Evolutionary conservation across 2,113 vertebrate species (phyloP), one percentile per base, ranked within the genome.

Genomic region (Amazona vittata): DNA sequence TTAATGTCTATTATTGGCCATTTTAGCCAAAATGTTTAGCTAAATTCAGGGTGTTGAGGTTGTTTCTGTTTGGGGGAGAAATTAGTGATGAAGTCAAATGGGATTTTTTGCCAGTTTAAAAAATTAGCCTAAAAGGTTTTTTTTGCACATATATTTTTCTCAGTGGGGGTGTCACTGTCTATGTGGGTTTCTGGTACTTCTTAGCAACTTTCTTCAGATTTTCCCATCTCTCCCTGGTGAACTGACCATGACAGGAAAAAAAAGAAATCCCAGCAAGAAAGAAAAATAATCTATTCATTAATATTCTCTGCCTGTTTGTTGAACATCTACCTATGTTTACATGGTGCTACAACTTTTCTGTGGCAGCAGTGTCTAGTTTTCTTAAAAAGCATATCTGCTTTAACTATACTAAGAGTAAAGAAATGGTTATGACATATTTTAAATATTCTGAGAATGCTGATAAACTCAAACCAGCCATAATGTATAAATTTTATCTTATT

Each of bases 41-140:
- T 70, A 86, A 67, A 89, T 84, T 60, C 35, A 71, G 15, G 22
- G 5, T 46, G 24, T 26, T 86, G 39, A 47, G 5, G 10, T 70
- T 83, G 7, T 44, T 75, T 70, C 37, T 64, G 3, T 67, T 50
- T 43, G 9, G 20, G 81, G n/a, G 31, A 89, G 8, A 65, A 94
- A 64, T 2, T 67, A 25, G 57, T 73, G 18, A 77, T 55, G 11
- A 81, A 81, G 3, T 35, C 5, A 49, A 70, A 4, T 13, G 15
- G 0, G 2, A 0, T 7, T 15, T 47, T 75, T 70, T 14, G 2
- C 12, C 7, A 49, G 13, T 46, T 82, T 22, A 63, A 60, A 83
- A 85, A 55, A 50, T 5, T 12, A 79, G 63, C 12, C 3, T 60
- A 50, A 85, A 88, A 73, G 0, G 2, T 64, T 64, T 78, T 92